Evolutionary conservation across 2,888 invertebrate species (phyloP).

Genomic region (Crepidodera aurea): DNA sequence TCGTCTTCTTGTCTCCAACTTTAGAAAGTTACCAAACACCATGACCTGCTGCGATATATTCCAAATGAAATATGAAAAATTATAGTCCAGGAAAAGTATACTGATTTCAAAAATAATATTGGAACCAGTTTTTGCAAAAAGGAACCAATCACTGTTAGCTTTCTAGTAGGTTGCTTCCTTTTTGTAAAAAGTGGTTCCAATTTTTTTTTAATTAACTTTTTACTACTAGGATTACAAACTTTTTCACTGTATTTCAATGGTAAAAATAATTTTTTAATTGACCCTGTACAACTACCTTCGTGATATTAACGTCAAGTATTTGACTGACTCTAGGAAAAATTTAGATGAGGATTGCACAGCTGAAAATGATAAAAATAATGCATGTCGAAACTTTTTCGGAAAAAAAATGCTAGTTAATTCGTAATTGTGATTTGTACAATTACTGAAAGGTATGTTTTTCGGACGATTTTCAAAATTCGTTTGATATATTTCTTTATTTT

Average conservation of each 20-base stretch:
- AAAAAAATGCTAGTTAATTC: constrained; percentile 27
- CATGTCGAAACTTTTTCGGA: constrained; percentile 40
- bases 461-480: constrained; percentile 29
- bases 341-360: constrained; percentile 57
- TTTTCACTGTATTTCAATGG: neutral
- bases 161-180: too few species aligned
- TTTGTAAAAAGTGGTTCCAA: too few species aligned
- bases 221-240: neutral
- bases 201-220: too few species aligned
- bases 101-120: too few species aligned
- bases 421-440: constrained; percentile 23
- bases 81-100: too few species aligned
- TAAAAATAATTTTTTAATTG: constrained; percentile 13
- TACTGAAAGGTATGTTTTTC: constrained; percentile 16
- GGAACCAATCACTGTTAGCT: too few species aligned
- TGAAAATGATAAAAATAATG: constrained; percentile 51
- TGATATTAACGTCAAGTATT: constrained; percentile 59
- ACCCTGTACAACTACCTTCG: constrained; percentile 47
- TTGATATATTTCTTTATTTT: too few species aligned
- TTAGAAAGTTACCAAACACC: too few species aligned
- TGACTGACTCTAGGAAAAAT: constrained; percentile 56
- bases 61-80: too few species aligned
- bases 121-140: too few species aligned
- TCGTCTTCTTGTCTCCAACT: too few species aligned
- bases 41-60: too few species aligned